These are phyloP conservation scores for Oreortyx pictus DNA, from an alignment of 2,797 vertebrate genomes.

Conservation along the genomic window DNA sequence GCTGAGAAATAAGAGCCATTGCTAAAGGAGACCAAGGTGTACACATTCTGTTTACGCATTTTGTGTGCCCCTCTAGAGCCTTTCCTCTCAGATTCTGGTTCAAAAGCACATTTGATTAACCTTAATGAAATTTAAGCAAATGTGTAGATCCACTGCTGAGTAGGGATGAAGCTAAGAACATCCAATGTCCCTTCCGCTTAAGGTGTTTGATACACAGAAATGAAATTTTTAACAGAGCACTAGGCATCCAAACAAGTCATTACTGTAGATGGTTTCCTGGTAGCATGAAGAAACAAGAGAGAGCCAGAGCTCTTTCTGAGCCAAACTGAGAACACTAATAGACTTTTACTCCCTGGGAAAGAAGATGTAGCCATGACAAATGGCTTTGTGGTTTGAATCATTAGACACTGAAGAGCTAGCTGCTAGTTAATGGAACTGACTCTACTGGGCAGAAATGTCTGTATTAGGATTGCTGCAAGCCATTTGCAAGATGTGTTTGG, in stretches of 20 bases:
- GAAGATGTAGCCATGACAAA: conserved; percentile 37
- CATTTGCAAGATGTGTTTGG: background rate
- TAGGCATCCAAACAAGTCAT: background rate
- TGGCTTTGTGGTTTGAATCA: conserved; percentile 26
- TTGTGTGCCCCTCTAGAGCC: background rate
- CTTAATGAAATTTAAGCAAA: background rate
- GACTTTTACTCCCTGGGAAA: conserved; percentile 28
- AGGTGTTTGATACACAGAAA: background rate
- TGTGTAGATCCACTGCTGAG: background rate
- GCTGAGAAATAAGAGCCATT: background rate
- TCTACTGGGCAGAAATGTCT: background rate
- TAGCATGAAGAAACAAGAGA: conserved; percentile 28
- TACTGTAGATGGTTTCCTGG: conserved; percentile 50
- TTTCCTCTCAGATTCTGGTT: background rate
- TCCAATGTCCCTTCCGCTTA: background rate
- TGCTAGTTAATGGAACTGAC: conserved; percentile 15
- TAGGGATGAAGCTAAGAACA: background rate
- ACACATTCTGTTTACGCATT: background rate
- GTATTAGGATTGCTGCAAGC: background rate
- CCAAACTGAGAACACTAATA: conserved; percentile 44
- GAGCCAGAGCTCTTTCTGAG: conserved; percentile 1
- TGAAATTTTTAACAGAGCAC: background rate
- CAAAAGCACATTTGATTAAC: background rate
- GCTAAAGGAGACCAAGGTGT: background rate
- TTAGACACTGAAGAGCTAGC: background rate